These are phyloP conservation scores for Euphonia xanthogaster DNA, from an alignment of 2,797 vertebrate species.

Conservation along the genomic window DNA sequence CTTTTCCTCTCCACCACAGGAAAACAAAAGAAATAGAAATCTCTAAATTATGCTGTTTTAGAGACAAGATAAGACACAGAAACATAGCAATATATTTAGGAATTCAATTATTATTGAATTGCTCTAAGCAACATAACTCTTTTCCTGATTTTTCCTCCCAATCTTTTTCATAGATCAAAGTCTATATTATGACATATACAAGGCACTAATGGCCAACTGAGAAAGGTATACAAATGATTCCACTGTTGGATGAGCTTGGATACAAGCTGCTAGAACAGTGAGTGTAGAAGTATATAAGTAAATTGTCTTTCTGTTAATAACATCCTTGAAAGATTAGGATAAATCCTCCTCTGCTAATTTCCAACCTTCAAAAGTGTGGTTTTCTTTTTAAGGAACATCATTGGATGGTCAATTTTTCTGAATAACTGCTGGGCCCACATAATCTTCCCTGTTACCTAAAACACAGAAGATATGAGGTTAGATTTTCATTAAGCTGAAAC, in stretches of 20 bases:
- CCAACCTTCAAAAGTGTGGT: slow-evolving; percentile 78
- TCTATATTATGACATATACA: background rate
- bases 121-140: background rate
- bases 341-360: background rate
- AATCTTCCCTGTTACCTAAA: slow-evolving; percentile 82
- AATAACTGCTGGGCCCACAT: slow-evolving; percentile 84
- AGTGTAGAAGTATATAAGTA: background rate
- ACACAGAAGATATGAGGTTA: background rate
- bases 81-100: background rate
- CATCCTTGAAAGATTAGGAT: background rate
- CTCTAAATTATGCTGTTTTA: background rate
- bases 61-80: background rate
- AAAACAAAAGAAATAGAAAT: background rate
- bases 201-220: background rate
- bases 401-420: slow-evolving; percentile 82
- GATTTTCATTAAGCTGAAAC: background rate
- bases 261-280: background rate
- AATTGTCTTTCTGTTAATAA: background rate
- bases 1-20: background rate
- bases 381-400: slow-evolving; percentile 82
- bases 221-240: background rate
- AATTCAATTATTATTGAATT: background rate
- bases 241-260: background rate
- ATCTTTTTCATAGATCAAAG: background rate
- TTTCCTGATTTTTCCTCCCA: background rate